Evolutionary conservation across 30 jellyfish, hydroid and myxozoan species (phyloP), one percentile per base, ranked within the genome.

Genomic region (Aurelia aurita complex sp. Pacific): DNA sequence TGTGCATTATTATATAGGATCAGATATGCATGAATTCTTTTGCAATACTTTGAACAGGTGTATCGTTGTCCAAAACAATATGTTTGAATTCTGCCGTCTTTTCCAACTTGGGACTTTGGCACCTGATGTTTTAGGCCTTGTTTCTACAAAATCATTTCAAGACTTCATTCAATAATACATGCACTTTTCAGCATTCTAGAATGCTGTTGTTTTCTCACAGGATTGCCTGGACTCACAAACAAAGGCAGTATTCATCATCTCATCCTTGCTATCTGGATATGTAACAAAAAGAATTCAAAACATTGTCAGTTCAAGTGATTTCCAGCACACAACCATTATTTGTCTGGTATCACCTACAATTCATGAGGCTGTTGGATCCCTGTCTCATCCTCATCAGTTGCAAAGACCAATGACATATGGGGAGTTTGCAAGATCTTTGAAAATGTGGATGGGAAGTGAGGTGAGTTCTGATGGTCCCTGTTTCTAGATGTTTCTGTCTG

Each of bases 221-320:
- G 98, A 92, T 23, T 92, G 98, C 79, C 53, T 92, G 66, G 98
- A 92, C 59, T 86, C 97, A 33, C 92, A 92, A 82, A 81, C 95
- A n/a, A 92, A 92, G 80, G 91, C 83, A 15, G 98, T 87, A 6
- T 87, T 92, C 65, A 73, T 88, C 16, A 74, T 92, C 29, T 54
- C 97, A 77, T 87, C 96, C 5, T 69, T 73, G 12, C 60, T 87
- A 19, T 4, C 69, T 75, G 98, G 97, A 17, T 59, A 69, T 8
- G 74, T 80, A 4, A 33, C 67, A 3, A 72, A 83, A 33, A 76
- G 42, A 55, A 87, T 92, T 67, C 90, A 87, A 75, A 61, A 69
- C 16, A 92, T 87, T 57, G 91, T 86, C 16, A 54, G 80, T 51
- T 53, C 73, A 42, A 92, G 94, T 92, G 98, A 92, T 54, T 92